These are phyloP conservation scores for Mesaphorura yosii DNA, from an alignment of 1,140 invertebrate species.

Conservation along the genomic window DNA sequence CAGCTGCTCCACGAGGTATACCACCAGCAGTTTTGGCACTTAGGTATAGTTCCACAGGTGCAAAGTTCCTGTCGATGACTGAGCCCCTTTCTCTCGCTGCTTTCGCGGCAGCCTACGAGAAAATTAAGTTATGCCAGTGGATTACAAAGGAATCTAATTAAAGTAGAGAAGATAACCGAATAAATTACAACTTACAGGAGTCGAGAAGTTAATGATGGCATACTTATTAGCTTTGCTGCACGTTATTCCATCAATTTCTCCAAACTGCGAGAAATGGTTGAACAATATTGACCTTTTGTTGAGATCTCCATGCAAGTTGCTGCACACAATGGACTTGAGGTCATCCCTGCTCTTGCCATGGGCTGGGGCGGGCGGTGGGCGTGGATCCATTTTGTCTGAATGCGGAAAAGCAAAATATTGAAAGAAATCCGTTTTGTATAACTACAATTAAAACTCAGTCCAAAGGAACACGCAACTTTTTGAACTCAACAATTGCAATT, in stretches of 20 bases:
- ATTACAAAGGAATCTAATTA: not conserved
- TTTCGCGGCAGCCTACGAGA: constrained; percentile 9
- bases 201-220: constrained; percentile 13
- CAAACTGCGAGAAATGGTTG: constrained; percentile 12
- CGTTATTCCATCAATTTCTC: constrained; percentile 4
- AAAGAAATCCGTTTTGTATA: too few species aligned
- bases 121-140: not conserved
- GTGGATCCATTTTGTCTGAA: too few species aligned
- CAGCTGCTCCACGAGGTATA: not conserved
- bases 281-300: constrained; percentile 4
- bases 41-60: not conserved
- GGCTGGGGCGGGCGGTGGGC: too few species aligned
- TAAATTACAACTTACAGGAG: constrained; percentile 5
- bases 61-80: not conserved
- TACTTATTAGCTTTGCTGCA: constrained; percentile 12
- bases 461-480: too few species aligned
- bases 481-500: too few species aligned
- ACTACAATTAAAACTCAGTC: too few species aligned
- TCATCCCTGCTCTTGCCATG: too few species aligned
- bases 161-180: not conserved
- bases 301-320: not conserved
- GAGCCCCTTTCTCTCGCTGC: not conserved
- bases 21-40: constrained; percentile 1
- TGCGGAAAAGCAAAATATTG: too few species aligned
- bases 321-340: not conserved